Conservation (phyloP, 2,113 vertebrate genomes). For the Rhagologus leucostigma region DNA sequence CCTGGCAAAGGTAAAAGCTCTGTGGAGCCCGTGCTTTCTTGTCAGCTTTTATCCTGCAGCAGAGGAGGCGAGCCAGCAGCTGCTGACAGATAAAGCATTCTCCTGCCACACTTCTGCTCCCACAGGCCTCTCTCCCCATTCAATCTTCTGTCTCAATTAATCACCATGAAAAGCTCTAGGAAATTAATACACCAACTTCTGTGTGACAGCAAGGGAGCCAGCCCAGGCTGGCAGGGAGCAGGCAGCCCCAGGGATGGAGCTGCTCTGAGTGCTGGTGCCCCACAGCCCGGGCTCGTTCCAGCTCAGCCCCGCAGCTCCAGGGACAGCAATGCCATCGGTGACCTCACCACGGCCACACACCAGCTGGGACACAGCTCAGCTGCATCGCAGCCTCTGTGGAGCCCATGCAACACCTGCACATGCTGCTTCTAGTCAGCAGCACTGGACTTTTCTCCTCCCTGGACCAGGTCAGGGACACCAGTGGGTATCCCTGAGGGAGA, state of each 20-base stretch:
- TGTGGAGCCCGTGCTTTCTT: background rate
- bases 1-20: background rate
- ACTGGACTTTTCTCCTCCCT: background rate
- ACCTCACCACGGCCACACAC: background rate
- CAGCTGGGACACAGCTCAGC: background rate
- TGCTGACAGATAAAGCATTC: conserved; percentile 13
- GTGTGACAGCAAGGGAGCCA: background rate
- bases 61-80: background rate
- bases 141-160: conserved; percentile 15
- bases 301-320: background rate
- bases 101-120: conserved; percentile 13
- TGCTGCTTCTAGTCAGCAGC: background rate
- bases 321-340: background rate
- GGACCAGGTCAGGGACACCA: background rate
- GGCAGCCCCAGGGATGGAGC: background rate
- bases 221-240: background rate
- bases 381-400: background rate
- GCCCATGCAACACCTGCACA: background rate
- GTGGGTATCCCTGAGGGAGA: background rate
- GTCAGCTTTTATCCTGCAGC: background rate
- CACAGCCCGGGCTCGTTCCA: rapidly evolving
- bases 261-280: rapidly evolving
- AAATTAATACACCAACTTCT: background rate
- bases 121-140: background rate
- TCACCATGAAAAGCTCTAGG: background rate